Evolutionary conservation across 2,113 vertebrate genomes (phyloP), one percentile per base, ranked within the genome.

Genomic region (Carassius carassius): DNA sequence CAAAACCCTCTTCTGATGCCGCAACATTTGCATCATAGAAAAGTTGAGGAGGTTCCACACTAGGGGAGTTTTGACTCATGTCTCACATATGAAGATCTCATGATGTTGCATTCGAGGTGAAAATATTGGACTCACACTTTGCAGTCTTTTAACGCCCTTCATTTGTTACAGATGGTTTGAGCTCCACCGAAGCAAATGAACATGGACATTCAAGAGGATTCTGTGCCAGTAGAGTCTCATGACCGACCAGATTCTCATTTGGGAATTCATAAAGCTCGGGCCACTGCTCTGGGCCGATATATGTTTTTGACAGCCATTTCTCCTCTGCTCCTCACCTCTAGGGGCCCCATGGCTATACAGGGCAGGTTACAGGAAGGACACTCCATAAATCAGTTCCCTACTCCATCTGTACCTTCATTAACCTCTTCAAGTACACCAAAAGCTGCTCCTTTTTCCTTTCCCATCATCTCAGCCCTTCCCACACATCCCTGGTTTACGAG

Each of bases 91-190:
- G n/a, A 49, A 32, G 37, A 62, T 19, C 19, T 35, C 49, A 56
- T 58, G 37, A 49, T 67, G 4, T 21, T 67, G 0, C 62, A 32
- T 65, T 67, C 0, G 2, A 49, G n/a, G 62, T 67, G 62, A 81
- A 81, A 65, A 65, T 32, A 81, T 67, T 67, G 25, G 62, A 25
- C 56, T 65, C 58, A 19, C 78, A 63, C 58, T 17, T 16, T 17
- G 23, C 32, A 23, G 77, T 37, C 60, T 80, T 69, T n/a, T 19
- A 82, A 70, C n/a, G 21, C 65, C 58, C 62, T 56, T 72, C 41
- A 84, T 77, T 84, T 29, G 35, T 56, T 75, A 78, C 72, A 84
- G 78, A 84, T 82, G 87, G 29, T 19, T 81, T 77, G 47, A 69
- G 41, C 81, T 86, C 56, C 35, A 11, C 69, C 72, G 35, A 14